Percentiles rank a stretch among this genome's conserved stretches.
These are phyloP conservation scores for Gila robusta DNA, from an alignment of 2,797 vertebrate species.

Conservation along the genomic window DNA sequence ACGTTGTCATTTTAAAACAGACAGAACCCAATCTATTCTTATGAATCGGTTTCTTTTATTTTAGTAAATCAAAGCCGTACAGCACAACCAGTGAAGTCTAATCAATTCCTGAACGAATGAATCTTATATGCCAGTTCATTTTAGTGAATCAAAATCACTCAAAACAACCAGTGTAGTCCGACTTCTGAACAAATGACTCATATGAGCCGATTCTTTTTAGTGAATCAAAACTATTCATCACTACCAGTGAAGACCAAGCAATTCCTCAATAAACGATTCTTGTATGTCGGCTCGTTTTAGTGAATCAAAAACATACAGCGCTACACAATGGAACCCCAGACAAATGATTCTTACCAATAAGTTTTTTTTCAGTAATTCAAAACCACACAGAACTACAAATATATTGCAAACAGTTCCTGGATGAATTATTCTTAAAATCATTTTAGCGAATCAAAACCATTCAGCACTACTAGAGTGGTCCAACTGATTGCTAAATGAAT, in stretches of 20 bases:
- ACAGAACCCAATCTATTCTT: neutral
- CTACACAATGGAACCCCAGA: neutral
- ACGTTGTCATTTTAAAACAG: neutral
- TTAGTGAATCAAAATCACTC: neutral
- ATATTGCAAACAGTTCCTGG: neutral
- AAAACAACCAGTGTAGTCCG: neutral
- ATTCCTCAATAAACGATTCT: neutral
- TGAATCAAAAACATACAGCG: neutral
- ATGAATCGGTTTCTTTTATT: neutral
- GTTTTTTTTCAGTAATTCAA: neutral
- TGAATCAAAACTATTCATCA: neutral
- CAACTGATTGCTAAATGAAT: neutral
- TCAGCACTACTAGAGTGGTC: neutral
- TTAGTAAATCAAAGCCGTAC: neutral
- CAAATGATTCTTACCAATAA: neutral
- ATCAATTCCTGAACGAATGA: neutral
- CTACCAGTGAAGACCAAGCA: neutral
- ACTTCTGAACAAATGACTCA: neutral
- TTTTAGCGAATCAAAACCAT: neutral
- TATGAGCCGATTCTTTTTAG: neutral
- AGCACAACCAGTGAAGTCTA: neutral
- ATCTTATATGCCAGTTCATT: neutral
- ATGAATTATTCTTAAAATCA: neutral
- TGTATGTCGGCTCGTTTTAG: neutral
- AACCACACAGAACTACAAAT: neutral